Evolutionary conservation across 2,888 invertebrate species (phyloP), one percentile per base, ranked within the genome.

Genomic region (Eudemis profundana): DNA sequence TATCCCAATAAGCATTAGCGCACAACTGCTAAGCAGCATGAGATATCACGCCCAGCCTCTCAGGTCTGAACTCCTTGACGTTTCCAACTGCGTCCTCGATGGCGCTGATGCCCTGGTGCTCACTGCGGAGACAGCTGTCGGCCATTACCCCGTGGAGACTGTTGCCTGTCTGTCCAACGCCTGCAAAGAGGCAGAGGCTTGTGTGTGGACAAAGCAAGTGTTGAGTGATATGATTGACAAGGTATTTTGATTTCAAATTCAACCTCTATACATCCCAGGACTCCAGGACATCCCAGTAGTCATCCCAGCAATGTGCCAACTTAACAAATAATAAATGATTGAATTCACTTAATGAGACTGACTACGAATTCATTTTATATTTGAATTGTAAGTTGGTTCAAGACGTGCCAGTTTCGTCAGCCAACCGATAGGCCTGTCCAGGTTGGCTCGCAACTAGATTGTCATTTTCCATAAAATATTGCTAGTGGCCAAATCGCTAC

Each of bases 81-180:
- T 96, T 5, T 95, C 95, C 42, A 96, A 95, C 78, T 95, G 96
- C 56, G 94, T 96, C 19, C 81, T 96, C 15, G 96, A 96, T 74
- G 96, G 96, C 15, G 94, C 93, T 50, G 96, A 96, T 77, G 94
- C 93, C 72, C 90, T 96, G 64, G 93, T 95, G 84, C 86, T 96
- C 49, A 93, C 94, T 0, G 95, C 95, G 50, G 96, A 96, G 78
- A 95, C 95, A 0, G 94, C 95, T 14, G 93, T 95, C 69, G 95
- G 95, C 8, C 77, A 86, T 12, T 94, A 93, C 73, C 95, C 95
- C 0, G 84, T 94, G 4, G 85, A 92, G 4, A 81, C 92, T 3
- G 79, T 94, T 4, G 72, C 79, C 2, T 85, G 82, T 14, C 77
- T 94, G 74, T 86, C 91, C 7, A 78, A 84, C 68, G 90, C 94